A percentile compares a stretch with the other conserved stretches of the same genome.
These are phyloP conservation scores for Eufriesea mexicana DNA, from an alignment of 1,140 invertebrate genomes.

Conservation along the genomic window DNA sequence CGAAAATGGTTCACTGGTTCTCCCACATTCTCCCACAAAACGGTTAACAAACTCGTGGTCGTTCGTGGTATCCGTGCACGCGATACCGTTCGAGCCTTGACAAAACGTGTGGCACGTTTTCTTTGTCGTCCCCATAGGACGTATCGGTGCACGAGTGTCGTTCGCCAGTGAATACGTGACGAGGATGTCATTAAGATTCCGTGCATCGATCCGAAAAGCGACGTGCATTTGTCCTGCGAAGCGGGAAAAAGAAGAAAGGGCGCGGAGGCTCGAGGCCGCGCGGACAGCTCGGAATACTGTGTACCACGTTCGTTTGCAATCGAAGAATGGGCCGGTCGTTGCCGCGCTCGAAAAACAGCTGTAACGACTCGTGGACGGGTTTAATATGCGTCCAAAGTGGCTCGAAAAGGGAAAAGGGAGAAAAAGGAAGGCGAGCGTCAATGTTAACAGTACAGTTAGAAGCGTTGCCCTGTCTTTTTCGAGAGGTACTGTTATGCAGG, in stretches of 20 bases:
- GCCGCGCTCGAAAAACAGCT: constrained; percentile 43
- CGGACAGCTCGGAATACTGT: not conserved
- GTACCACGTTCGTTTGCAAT: constrained; percentile 33
- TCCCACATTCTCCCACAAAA: not conserved
- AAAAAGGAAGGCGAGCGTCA: constrained; percentile 10
- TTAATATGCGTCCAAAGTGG: constrained; percentile 42
- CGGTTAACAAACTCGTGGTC: not conserved
- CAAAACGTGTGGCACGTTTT: constrained; percentile 29
- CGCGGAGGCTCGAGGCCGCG: not conserved
- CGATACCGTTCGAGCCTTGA: constrained; percentile 28
- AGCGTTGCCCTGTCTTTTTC: constrained; percentile 13
- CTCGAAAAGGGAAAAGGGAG: constrained; percentile 24
- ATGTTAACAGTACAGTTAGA: constrained; percentile 41
- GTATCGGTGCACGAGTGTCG: constrained; percentile 11
- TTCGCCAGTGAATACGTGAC: constrained; percentile 35
- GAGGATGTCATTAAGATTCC: constrained; percentile 47
- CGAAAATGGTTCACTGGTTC: not conserved
- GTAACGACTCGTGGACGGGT: constrained; percentile 31
- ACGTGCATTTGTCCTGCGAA: constrained; percentile 54
- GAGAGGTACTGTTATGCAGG: constrained; percentile 27
- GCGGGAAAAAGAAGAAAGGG: constrained; percentile 41
- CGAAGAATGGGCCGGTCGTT: constrained; percentile 29
- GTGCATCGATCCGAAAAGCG: constrained; percentile 48
- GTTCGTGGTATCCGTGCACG: not conserved
- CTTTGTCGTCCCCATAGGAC: constrained; percentile 16